Evolutionary conservation across 2,888 invertebrate genomes (phyloP), one percentile per base, ranked within the genome.

Genomic region (Limnephilus rhombicus): DNA sequence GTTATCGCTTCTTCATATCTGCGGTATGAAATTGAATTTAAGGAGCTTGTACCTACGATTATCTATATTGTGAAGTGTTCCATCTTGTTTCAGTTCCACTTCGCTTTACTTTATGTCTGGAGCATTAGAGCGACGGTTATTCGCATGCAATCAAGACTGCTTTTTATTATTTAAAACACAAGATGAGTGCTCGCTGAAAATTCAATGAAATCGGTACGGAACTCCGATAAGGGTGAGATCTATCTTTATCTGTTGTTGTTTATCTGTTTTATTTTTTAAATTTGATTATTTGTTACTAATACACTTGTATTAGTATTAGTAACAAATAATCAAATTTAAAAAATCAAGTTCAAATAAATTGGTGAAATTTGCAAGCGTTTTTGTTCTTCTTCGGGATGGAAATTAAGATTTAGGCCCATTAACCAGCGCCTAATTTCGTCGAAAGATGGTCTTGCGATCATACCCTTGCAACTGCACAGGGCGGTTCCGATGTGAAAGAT

Each of bases 1-100:
- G 68, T 68, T 68, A 24, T 68, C 68, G 68, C 68, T 24, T 0
- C 7, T 68, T 68, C 18, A 9, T 37, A 45, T 45, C 13, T 18
- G 83, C 37, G 83, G 83, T 83, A 83, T 29, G 15, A 83, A 83
- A 83, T 83, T 83, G 83, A 31, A 83, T 83, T 83, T 37, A 37
- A 37, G 83, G 24, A 24, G 83, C 37, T 34, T 37, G 7, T 45
- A 45, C 12, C 45, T 37, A 4, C 15, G 49, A 49, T 9, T 49
- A 53, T 24, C 24, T 83, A n/a, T 41, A 18, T 41, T 37, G 83
- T 24, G 83, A 83, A 83, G 37, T 11, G 37, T 34, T 37, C n/a
- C 15, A 83, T 83, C 83, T 83, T 83, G 83, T 37, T 83, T 83
- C 83, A 15, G 24, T 37, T 83, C 15, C 24, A 41, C 83, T 83